Base-by-base conservation (phyloP, 2,797 vertebrate species). In the Knipowitschia caucasica region DNA sequence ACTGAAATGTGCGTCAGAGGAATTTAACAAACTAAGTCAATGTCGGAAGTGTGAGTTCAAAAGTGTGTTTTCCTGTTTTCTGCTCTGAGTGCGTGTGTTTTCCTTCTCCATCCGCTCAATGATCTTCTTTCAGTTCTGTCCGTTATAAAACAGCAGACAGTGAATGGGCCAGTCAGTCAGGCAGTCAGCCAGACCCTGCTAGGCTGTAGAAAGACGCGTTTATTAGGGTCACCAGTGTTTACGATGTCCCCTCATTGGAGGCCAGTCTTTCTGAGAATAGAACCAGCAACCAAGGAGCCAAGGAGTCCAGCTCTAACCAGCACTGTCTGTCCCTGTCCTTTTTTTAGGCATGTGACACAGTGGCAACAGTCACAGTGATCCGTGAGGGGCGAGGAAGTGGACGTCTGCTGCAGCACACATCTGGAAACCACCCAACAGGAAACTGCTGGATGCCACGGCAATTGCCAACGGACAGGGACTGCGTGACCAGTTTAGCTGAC, bases 331-430 rank as follows among this genome's bases (percentile, higher is more conserved):
- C 70, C 53, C 25, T 69, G 66, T 85, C 80, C 71, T 43, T 64
- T 49, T 62, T 62, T 21, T 31, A 92, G 91, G 81, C 72, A 92
- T 92, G 91, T 92, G 82, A 91, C 56, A 30, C 27, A 23, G 59
- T 52, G 45, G 64, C 56, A 53, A 47, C 61, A 61, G 64, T 59
- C 43, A 75, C 83, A 12, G 54, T 7, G 23, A 72, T 71, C 75
- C 73, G 62, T 44, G 42, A 64, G 21, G 50, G 73, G 67, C 47
- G 60, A 62, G 56, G 66, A 73, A 69, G 59, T 59, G 56, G 53
- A 67, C 18, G 69, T 56, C 64, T 67, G 67, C 21, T 7, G n/a
- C 31, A 51, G 62, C 45, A 36, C 34, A 18, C 62, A 33, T 52
- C 58, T 46, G 21, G 61, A 53, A 62, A 54, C 46, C 67, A 58